Evolutionary conservation across 2,113 vertebrate species (phyloP).

Genomic region (Marmota flaviventris): DNA sequence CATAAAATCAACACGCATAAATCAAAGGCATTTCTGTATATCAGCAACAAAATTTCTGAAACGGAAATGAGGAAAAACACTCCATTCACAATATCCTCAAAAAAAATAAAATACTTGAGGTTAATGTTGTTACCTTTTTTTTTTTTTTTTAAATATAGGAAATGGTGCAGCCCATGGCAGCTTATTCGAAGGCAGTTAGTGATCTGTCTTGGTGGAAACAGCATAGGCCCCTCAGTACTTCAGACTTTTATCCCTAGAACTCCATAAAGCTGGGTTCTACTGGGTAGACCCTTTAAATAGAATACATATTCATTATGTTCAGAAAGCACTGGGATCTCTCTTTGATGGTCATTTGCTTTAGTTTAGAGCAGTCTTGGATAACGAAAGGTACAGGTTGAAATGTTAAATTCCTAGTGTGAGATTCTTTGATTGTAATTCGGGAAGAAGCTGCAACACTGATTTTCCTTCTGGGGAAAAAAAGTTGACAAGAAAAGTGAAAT

Average conservation of each 20-base stretch:
- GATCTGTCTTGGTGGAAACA: background rate
- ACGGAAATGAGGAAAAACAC: too few relatives aligned
- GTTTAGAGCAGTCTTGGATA: slow-evolving; percentile 26
- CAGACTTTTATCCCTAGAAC: background rate
- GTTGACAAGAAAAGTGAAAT: slow-evolving; percentile 73
- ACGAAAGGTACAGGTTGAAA: slow-evolving; percentile 54
- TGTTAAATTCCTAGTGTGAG: slow-evolving; percentile 75
- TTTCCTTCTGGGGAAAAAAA: slow-evolving; percentile 74
- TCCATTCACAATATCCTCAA: too few relatives aligned
- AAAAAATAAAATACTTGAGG: too few relatives aligned
- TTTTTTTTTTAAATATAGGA: background rate
- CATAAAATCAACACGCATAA: too few relatives aligned
- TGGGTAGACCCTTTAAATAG: background rate
- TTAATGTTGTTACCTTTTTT: background rate
- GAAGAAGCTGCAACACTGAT: slow-evolving; percentile 71
- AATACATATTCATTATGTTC: background rate
- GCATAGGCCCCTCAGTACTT: background rate
- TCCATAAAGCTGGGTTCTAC: background rate
- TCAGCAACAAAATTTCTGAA: too few relatives aligned
- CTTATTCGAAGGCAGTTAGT: background rate
- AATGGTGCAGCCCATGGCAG: background rate
- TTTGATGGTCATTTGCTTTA: background rate
- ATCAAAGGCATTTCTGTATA: too few relatives aligned
- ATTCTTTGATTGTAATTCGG: slow-evolving; percentile 67
- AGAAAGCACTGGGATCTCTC: slow-evolving; percentile 39